Conservation (phyloP, 1,140 invertebrate genomes). For the Pantala flavescens region DNA sequence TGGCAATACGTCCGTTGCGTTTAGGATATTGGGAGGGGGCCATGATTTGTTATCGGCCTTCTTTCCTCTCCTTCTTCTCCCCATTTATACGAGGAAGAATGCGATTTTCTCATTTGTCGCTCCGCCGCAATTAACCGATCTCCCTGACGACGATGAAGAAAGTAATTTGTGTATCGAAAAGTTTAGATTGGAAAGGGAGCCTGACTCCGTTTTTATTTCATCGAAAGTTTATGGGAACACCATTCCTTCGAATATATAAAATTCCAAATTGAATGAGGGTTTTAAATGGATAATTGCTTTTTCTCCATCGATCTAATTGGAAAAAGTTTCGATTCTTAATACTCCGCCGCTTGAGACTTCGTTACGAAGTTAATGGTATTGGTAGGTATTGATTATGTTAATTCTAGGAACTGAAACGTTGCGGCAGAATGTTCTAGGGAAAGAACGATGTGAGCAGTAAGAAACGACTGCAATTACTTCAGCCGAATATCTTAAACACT, state of each 20-base stretch:
- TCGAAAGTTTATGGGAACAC: background rate
- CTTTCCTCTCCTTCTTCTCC: too few relatives aligned
- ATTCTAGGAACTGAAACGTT: too few relatives aligned
- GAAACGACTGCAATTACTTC: too few relatives aligned
- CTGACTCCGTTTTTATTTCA: background rate
- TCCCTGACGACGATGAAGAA: background rate
- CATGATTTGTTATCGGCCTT: background rate
- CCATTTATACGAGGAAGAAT: background rate
- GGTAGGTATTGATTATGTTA: too few relatives aligned
- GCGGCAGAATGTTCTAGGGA: too few relatives aligned
- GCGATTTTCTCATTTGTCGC: background rate
- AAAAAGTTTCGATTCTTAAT: too few relatives aligned
- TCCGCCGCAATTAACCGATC: background rate
- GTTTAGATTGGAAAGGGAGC: background rate
- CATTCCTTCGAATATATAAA: background rate
- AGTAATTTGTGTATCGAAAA: conserved; percentile 10
- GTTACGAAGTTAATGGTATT: too few relatives aligned
- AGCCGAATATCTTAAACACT: too few relatives aligned
- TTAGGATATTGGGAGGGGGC: background rate
- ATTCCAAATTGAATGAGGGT: background rate
- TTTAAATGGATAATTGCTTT: too few relatives aligned
- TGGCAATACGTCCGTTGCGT: background rate
- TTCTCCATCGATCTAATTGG: too few relatives aligned
- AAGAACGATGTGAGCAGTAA: too few relatives aligned
- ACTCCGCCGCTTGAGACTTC: too few relatives aligned